Base-by-base conservation (phyloP, 1,140 invertebrate genomes). In the Nylanderia fulva region DNA sequence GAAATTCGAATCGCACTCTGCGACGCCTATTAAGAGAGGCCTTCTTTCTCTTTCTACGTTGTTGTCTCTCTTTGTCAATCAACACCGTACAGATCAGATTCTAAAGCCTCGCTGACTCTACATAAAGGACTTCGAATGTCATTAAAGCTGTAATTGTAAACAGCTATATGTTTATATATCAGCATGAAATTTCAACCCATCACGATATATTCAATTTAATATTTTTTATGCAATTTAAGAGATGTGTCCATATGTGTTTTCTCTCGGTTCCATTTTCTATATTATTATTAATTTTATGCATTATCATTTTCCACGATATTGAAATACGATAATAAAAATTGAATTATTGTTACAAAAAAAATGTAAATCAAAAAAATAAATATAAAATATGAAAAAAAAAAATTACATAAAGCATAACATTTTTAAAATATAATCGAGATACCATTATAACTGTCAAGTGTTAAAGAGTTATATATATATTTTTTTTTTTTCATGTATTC, bases 21-120 rank as follows among this genome's bases (percentile, higher is more conserved):
- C 3, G 39, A 86, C 85, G 79, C 85, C 60, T 83, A 71, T 29
- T 27, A 54, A 63, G 71, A 76, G 80, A n/a, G 39, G 71, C 15
- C 18, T 56, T 21, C 7, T 29, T 66, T 33, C 36, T 58, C 21
- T 45, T 48, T 52, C 24, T 5, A 0, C 42, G 6, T 9, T n/a
- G 15, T 42, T 21, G 69, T 64, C 56, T 24, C 64, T 71, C 77
- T 72, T 83, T 83, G 64, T 80, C 42, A 33, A 52, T 36, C 75
- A 11, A 5, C 13, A 15, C 48, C 24, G n/a, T 18, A 29, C 21
- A 27, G 13, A 77, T 33, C 54, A 13, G 21, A 13, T 21, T 85
- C 54, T 56, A 66, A 83, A 71, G 60, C 21, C n/a, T 54, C 13
- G 8, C 54, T 36, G n/a, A 56, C 36, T n/a, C n/a, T n/a, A n/a